A percentile compares a stretch with the other conserved stretches of the same genome.
phyloP scores from a whole-genome alignment of 2,113 vertebrate genomes.

The Grammomys dolichurus region DNA sequence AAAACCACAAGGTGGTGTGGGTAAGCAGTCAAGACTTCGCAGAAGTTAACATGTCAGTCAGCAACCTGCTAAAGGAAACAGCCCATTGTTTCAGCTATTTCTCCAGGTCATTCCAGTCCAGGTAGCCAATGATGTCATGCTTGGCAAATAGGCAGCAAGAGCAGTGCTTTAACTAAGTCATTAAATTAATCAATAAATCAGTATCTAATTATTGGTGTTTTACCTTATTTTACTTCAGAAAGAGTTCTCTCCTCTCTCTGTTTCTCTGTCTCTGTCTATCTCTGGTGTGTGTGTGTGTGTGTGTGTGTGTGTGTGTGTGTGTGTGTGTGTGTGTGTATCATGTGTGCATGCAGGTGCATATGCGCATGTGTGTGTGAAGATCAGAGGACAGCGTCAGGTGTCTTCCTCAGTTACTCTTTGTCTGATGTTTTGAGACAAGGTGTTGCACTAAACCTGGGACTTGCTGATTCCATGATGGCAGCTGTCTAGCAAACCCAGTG shows the following conservation, averaged over 20 bases:
- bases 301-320: background rate
- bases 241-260: background rate
- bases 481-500: background rate
- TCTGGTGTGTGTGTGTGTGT: background rate
- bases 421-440: background rate
- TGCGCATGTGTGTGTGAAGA: background rate
- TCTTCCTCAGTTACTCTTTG: background rate
- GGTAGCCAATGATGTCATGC: background rate
- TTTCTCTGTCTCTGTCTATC: background rate
- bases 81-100: background rate
- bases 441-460: background rate
- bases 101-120: background rate
- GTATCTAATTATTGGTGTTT: background rate
- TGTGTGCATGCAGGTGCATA: background rate
- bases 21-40: background rate
- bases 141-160: background rate
- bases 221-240: background rate
- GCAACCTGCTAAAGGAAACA: background rate
- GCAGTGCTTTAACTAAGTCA: background rate
- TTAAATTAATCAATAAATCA: background rate
- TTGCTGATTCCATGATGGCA: background rate
- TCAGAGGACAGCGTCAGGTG: background rate
- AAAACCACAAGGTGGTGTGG: background rate
- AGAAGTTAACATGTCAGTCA: background rate
- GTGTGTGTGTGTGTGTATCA: background rate